Base-by-base conservation (phyloP, 1,140 invertebrate species). In the Mactra quadrangularis region DNA sequence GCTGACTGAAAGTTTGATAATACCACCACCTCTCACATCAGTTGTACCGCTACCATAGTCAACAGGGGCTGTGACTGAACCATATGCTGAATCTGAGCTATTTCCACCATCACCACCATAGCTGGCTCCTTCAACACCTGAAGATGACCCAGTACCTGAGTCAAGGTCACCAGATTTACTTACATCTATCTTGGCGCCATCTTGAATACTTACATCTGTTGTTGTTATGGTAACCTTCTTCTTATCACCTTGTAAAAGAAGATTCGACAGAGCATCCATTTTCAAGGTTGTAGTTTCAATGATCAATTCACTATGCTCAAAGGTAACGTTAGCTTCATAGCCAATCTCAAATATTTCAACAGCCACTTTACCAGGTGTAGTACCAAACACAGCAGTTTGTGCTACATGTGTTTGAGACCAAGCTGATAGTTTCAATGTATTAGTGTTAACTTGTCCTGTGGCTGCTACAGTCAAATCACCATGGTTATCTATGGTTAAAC, bases 21-120 rank as follows among this genome's bases (percentile, higher is more conserved):
- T 66, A 29, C 89, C 89, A 52, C 89, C 89, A 4, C 88, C 89
- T 71, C 84, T 53, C 2, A 41, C 66, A 75, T 31, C 53, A 19
- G 38, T 15, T 29, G 81, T 85, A 0, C 89, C 89, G 82, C 85
- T 87, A 17, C 89, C 89, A 74, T 75, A 71, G 27, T 84, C 70
- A 38, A 57, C 47, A 31, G 89, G 89, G 0, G 31, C 15, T 35
- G 52, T 62, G 0, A 78, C 74, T 11, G 86, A 88, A n/a, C 89
- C 89, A 77, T 87, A 89, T 19, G 82, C 75, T 13, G 57, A 35
- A 11, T 35, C 41, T 0, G n/a, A 11, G 31, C 71, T 85, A 7
- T 31, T 33, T 9, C 85, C 87, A 22, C 89, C 89, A 13, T 87
- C 81, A 17, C 87, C 89, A 33, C 89, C 89, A 82, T 87, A 72